Conservation (phyloP, 2,797 vertebrate species). For the Capromys pilorides region DNA sequence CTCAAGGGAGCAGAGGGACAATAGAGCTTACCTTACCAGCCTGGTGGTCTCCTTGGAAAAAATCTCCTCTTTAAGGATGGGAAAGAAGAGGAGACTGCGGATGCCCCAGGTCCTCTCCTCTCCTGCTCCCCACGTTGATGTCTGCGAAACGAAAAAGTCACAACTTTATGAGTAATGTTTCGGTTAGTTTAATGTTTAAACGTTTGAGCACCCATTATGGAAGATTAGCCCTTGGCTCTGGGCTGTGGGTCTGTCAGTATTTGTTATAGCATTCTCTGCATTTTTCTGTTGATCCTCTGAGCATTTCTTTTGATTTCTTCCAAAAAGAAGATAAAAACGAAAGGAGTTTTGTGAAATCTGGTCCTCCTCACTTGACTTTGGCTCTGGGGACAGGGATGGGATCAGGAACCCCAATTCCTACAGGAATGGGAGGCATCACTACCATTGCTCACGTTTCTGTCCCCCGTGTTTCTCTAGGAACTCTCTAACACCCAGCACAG, state of each 20-base stretch:
- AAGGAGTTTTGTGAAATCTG: neutral
- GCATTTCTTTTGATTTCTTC: neutral
- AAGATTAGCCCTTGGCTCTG: neutral
- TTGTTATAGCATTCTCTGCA: neutral
- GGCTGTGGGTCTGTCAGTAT: neutral
- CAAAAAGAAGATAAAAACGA: neutral
- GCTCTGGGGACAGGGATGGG: neutral
- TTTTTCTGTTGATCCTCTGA: neutral
- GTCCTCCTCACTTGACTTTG: neutral
- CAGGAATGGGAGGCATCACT: neutral
- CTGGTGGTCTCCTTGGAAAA: neutral
- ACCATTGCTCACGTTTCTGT: neutral
- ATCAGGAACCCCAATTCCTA: neutral
- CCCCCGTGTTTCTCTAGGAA: neutral
- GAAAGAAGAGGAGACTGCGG: neutral
- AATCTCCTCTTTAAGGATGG: no score
- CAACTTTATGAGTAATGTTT: neutral
- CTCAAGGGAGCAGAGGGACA: neutral
- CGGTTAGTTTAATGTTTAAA: neutral
- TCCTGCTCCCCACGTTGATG: neutral
- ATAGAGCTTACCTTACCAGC: neutral
- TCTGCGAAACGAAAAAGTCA: slow-evolving; percentile 1
- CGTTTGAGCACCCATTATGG: neutral
- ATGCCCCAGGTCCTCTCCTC: neutral
- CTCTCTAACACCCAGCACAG: neutral